These are phyloP conservation scores for Sphaerophoria rueppellii DNA, from an alignment of 2,888 invertebrate species.

Conservation along the genomic window DNA sequence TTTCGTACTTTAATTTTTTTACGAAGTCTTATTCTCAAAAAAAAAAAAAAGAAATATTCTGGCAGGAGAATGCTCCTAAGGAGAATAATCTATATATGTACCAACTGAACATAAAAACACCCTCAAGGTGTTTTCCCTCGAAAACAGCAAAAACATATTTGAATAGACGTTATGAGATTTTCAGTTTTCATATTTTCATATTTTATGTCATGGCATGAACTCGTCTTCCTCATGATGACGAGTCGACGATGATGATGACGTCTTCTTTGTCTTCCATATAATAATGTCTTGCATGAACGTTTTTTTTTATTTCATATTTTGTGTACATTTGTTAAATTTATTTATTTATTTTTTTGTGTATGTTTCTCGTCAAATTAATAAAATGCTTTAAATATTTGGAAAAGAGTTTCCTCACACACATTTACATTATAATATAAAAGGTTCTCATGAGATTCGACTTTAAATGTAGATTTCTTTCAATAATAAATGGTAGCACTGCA, in stretches of 20 bases:
- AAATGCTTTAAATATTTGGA: conserved; percentile 71
- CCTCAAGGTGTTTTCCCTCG: conserved; percentile 71
- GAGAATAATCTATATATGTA: conserved; percentile 32
- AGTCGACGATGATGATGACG: conserved; percentile 29
- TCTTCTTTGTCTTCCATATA: conserved; percentile 59
- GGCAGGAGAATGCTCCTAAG: conserved; percentile 31
- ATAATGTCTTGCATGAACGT: conserved; percentile 46
- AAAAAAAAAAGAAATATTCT: conserved; percentile 23
- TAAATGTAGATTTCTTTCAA: too few relatives aligned
- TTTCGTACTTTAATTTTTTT: conserved; percentile 21
- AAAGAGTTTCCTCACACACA: conserved; percentile 63
- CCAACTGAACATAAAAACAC: conserved; percentile 42
- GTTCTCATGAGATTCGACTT: neutral
- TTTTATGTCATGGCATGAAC: conserved; percentile 52
- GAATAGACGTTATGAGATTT: conserved; percentile 75
- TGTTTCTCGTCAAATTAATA: conserved; percentile 27
- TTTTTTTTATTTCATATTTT: conserved; percentile 17
- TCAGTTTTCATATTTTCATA: conserved; percentile 74
- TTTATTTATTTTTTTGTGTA: conserved; percentile 25
- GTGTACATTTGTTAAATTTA: neutral
- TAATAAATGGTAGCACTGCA: too few relatives aligned
- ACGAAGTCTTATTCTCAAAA: conserved; percentile 14
- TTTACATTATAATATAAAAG: conserved; percentile 10
- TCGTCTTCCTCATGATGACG: conserved; percentile 41
- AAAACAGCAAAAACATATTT: conserved; percentile 75